These are phyloP conservation scores for Atta cephalotes DNA, from an alignment of 1,140 invertebrate species.

Conservation along the genomic window DNA sequence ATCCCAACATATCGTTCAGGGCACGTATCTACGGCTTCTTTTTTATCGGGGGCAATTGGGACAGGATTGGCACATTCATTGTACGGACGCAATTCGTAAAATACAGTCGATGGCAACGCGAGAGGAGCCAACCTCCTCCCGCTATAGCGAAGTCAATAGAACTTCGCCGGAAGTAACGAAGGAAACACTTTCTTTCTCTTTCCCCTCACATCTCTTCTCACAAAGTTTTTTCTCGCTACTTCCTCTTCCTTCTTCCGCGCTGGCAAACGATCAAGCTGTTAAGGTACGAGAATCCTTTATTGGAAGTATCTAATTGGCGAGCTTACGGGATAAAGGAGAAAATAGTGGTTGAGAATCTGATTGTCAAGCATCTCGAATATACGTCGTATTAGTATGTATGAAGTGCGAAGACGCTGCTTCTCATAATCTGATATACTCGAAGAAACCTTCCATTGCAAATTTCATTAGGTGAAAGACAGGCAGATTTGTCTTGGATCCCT, in stretches of 20 bases:
- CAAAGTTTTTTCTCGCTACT: not conserved
- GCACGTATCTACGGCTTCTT: slow-evolving; percentile 33
- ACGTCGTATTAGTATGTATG: not conserved
- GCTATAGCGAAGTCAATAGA: not conserved
- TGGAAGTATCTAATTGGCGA: slow-evolving; percentile 26
- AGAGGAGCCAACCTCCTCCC: not conserved
- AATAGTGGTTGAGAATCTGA: not conserved
- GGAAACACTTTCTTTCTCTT: too few relatives aligned
- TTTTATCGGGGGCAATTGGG: slow-evolving; percentile 45
- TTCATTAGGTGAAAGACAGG: slow-evolving; percentile 20
- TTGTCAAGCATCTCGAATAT: not conserved
- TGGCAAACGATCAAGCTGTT: slow-evolving; percentile 44
- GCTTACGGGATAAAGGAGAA: not conserved
- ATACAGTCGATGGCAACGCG: not conserved
- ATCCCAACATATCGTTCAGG: not conserved
- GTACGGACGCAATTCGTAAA: slow-evolving; percentile 29
- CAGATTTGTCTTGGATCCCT: not conserved
- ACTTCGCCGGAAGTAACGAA: slow-evolving; percentile 35
- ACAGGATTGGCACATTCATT: slow-evolving; percentile 39
- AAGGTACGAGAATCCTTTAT: slow-evolving; percentile 4
- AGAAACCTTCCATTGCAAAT: slow-evolving; percentile 31
- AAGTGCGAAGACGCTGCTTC: slow-evolving; percentile 8
- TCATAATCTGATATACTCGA: not conserved
- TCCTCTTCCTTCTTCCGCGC: not conserved
- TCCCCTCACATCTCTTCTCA: not conserved